Base-by-base conservation (phyloP, 2,888 invertebrate genomes). In the Epirrhoe alternata region DNA sequence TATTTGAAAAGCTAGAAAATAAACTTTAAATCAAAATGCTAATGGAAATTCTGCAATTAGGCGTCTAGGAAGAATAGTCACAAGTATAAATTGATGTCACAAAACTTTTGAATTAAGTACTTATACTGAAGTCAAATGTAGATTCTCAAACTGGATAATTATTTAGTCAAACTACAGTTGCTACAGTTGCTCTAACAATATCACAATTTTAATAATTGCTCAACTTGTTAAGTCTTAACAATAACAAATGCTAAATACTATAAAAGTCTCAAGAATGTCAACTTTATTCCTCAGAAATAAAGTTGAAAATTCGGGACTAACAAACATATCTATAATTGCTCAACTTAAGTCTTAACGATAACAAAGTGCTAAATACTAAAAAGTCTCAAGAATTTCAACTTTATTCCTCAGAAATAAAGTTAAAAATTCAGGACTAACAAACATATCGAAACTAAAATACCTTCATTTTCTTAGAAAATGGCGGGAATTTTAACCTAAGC, bases 201-300 rank as follows among this genome's bases (percentile, higher is more conserved):
- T 64, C 58, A 70, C 74, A 79, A 77, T 76, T 66, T 52, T 6
- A 38, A 74, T 30, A 66, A 77, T 77, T 77, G 74, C 56, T 72
- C 24, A 24, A 24, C 24, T 24, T 24, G 24, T 64, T 64, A 64
- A 64, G 24, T 12, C 5, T 42, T 14, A n/a, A 64, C 62, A 64
- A 54, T 60, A 70, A 68, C 56, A 53, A 58, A 61, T n/a, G 14
- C 53, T 61, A 58, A 45, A 51, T 42, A 42, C 42, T 58, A 51
- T 24, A 30, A 52, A 66, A 55, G 53, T 16, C 30, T 6, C 8
- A 45, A 12, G 24, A 68, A 69, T 77, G 73, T 56, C 5, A 10
- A 60, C 69, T 47, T 64, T 66, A 74, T 81, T 75, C 30, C 45
- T 68, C 51, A 72, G 14, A 42, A 79, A 78, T 74, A 74, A 54